Evolutionary conservation across 2,888 invertebrate genomes (phyloP), one percentile per base, ranked within the genome.

Genomic region (Celastrina argiolus): DNA sequence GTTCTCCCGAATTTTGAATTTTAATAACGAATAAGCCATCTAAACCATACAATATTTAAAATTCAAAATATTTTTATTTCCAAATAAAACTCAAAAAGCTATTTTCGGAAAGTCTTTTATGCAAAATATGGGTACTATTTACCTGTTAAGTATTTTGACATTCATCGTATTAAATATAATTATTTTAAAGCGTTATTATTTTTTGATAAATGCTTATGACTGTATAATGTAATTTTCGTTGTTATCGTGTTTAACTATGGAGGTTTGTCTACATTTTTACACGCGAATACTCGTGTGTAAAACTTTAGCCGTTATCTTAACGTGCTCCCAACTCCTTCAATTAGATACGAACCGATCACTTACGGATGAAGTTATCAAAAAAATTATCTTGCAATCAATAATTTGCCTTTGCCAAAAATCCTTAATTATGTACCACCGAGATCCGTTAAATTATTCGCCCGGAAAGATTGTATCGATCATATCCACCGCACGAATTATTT

Each of bases 391-490:
- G 31, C n/a, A 51, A 45, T 16, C 22, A 16, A 18, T n/a, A n/a
- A n/a, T n/a, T n/a, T n/a, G n/a, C n/a, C n/a, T n/a, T n/a, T n/a
- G n/a, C n/a, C n/a, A n/a, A n/a, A n/a, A n/a, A n/a, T 22, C 34
- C 51, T 34, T 45, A 64, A 64, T 64, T 64, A 51, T 41, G 31
- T 39, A 59, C 58, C 64, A 18, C 34, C 2, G 59, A 67, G 64
- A 56, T 34, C 64, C 67, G 66, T 70, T 36, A 68, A 71, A 71
- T 70, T 51, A 69, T 66, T 39, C 39, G 58, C 64, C 67, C 26
- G 61, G 65, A 56, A 74, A 78, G 78, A 78, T 79, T 70, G 66
- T 76, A 80, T 79, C 76, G 51, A 16, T 28, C 31, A 59, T 59
- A 59, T 18, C 36, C 39, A 22, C 10, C 18, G 41, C 41, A 12